These are phyloP conservation scores for Neostethus bicornis DNA, from an alignment of 2,797 vertebrate species.

Conservation along the genomic window DNA sequence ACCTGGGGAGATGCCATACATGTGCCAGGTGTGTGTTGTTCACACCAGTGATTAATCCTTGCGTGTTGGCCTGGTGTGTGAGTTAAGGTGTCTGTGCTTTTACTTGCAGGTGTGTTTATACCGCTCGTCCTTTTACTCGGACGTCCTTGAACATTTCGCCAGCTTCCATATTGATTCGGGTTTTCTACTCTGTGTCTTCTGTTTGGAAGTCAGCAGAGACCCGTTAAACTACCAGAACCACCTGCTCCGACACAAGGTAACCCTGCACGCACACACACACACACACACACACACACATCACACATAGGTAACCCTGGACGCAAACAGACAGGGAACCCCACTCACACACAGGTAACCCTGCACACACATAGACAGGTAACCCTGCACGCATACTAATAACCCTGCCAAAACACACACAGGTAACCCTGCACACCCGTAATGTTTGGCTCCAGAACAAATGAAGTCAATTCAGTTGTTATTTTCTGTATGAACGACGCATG, in stretches of 20 bases:
- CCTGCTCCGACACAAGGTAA: constrained; percentile 91
- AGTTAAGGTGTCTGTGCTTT: constrained; percentile 9
- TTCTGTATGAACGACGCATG: too few relatives aligned
- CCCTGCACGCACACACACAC: too few relatives aligned
- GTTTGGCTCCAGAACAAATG: too few relatives aligned
- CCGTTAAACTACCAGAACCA: constrained; percentile 89
- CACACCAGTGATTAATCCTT: too few relatives aligned
- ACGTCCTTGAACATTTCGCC: constrained; percentile 90
- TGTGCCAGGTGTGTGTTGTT: constrained; percentile 87
- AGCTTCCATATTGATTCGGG: constrained; percentile 87
- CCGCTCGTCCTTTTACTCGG: constrained; percentile 91
- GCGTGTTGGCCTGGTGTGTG: not conserved
- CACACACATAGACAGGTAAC: not conserved
- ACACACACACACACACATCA: too few relatives aligned
- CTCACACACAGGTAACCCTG: not conserved
- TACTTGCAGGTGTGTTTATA: constrained; percentile 88
- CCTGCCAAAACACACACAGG: too few relatives aligned
- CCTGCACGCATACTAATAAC: too few relatives aligned
- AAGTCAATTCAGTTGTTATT: too few relatives aligned
- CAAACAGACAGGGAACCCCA: too few relatives aligned
- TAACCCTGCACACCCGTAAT: too few relatives aligned
- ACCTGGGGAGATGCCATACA: constrained; percentile 96
- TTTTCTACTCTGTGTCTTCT: constrained; percentile 92
- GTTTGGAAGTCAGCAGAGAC: constrained; percentile 91
- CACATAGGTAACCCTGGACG: too few relatives aligned